A percentile compares a stretch with the other conserved stretches of the same genome.
These are phyloP conservation scores for Daboia siamensis DNA, from an alignment of 2,113 vertebrate species.

Conservation along the genomic window DNA sequence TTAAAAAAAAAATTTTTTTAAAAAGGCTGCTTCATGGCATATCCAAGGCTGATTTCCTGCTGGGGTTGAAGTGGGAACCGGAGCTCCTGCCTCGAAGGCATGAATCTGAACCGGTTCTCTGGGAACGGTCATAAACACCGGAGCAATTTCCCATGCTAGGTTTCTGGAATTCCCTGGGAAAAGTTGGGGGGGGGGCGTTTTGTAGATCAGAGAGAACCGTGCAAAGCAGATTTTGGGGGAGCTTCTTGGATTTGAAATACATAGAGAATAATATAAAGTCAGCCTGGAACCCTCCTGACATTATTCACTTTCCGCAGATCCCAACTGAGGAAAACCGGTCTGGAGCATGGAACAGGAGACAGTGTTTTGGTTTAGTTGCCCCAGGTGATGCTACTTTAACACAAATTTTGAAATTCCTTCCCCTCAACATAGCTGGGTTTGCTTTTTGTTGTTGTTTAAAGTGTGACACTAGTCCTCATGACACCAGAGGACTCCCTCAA, in stretches of 20 bases:
- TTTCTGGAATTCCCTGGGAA: too few species aligned
- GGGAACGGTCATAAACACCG: not conserved
- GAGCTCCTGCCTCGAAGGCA: not conserved
- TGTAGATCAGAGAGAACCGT: not conserved
- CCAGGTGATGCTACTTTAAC: not conserved
- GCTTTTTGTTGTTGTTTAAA: not conserved
- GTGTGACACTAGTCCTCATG: not conserved
- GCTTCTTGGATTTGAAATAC: not conserved
- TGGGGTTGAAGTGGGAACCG: not conserved
- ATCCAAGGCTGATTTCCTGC: not conserved
- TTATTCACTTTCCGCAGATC: not conserved
- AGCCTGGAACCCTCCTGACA: not conserved
- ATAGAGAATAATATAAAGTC: not conserved
- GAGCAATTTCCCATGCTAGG: not conserved
- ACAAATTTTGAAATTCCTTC: not conserved
- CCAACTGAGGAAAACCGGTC: not conserved
- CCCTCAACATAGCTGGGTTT: not conserved
- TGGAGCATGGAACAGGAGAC: not conserved
- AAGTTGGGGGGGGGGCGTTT: not conserved
- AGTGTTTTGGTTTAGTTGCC: not conserved
- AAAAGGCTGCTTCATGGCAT: not conserved
- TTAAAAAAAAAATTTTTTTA: too few species aligned
- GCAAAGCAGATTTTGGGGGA: not conserved
- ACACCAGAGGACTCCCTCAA: not conserved
- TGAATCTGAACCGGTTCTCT: not conserved